Conservation (phyloP, 2,888 invertebrate genomes). For the Stenotaenia linearis region DNA sequence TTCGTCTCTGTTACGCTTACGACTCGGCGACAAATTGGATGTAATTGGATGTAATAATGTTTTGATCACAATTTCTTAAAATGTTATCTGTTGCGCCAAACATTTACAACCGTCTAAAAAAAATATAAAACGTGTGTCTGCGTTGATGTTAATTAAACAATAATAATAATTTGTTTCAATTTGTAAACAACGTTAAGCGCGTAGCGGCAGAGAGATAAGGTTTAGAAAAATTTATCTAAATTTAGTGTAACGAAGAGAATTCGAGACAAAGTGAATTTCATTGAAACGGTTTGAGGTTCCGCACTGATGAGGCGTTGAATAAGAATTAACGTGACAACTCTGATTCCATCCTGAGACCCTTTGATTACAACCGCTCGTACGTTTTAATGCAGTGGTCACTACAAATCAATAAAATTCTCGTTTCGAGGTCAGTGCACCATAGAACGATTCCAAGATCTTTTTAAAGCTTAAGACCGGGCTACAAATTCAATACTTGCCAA, state of each 20-base stretch:
- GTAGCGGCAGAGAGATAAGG: background rate
- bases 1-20: background rate
- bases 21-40: background rate
- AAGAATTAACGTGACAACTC: slow-evolving; percentile 26
- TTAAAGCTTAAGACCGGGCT: slow-evolving; percentile 13
- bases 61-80: background rate
- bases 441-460: slow-evolving; percentile 20
- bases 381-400: slow-evolving; percentile 26
- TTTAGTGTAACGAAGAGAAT: background rate
- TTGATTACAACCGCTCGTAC: slow-evolving; percentile 21
- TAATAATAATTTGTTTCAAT: too few relatives aligned
- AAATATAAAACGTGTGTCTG: too few relatives aligned
- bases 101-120: background rate
- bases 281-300: slow-evolving; percentile 10
- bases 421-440: slow-evolving; percentile 8
- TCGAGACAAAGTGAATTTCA: background rate
- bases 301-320: slow-evolving; percentile 26
- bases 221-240: background rate
- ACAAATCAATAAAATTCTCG: slow-evolving; percentile 26
- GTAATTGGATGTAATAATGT: slow-evolving; percentile 1
- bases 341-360: slow-evolving; percentile 26
- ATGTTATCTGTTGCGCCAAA: background rate
- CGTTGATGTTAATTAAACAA: too few relatives aligned
- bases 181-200: background rate
- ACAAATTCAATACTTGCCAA: background rate